phyloP scores from a whole-genome alignment of 2,113 vertebrate genomes.

The Delphinapterus leucas region DNA sequence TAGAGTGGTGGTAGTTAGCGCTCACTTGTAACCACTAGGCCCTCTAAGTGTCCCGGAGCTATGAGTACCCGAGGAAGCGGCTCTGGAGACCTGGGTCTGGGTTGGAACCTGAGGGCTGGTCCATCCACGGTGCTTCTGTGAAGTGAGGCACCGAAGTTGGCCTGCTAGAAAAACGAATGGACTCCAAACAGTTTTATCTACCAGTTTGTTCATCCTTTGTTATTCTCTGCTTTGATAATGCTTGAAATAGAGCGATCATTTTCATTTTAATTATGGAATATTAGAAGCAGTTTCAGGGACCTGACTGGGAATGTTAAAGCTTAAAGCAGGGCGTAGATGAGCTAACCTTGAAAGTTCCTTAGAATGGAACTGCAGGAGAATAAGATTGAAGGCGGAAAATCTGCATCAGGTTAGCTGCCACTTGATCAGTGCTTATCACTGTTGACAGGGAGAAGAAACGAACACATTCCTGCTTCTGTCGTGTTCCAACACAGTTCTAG shows the following conservation, averaged over 20 bases:
- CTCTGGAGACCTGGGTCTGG: not conserved
- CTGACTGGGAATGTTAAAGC: not conserved
- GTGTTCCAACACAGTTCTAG: not conserved
- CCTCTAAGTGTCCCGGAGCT: not conserved
- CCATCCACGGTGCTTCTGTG: not conserved
- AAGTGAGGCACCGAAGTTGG: not conserved
- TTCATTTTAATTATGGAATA: not conserved
- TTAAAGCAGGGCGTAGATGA: accelerated
- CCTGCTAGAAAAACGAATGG: not conserved
- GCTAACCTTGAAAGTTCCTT: not conserved
- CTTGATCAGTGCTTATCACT: not conserved
- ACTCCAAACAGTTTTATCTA: not conserved
- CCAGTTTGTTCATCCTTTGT: not conserved
- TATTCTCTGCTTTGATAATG: not conserved
- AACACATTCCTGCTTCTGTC: not conserved
- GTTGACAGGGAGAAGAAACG: not conserved
- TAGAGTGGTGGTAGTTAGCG: not conserved
- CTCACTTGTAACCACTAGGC: not conserved
- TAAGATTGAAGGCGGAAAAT: not conserved
- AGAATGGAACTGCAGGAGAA: not conserved
- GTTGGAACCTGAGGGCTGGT: not conserved
- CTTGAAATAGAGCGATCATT: not conserved
- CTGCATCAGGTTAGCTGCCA: not conserved
- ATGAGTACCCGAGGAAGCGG: not conserved
- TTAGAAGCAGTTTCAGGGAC: not conserved